Evolutionary conservation across 2,888 invertebrate species (phyloP), one percentile per base, ranked within the genome.

Genomic region (Netelia melanura): DNA sequence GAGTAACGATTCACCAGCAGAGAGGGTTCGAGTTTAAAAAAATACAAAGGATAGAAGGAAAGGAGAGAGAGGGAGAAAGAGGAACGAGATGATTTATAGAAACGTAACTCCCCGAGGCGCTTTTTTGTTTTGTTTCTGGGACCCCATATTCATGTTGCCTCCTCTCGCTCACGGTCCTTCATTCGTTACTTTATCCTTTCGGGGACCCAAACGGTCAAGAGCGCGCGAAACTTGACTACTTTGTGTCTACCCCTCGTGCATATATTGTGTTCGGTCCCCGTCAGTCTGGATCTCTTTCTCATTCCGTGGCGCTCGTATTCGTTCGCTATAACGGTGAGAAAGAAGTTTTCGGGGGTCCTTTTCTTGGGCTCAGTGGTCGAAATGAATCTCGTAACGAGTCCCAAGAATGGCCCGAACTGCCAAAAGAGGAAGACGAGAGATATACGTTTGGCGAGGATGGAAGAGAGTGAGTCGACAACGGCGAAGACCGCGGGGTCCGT

Each of bases 71-170:
- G 89, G 89, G 88, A 89, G 87, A 72, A 89, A 87, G 74, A 90
- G 89, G 90, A 91, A 90, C 88, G 82, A 90, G 89, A 93, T 93
- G 93, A 93, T 93, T 93, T 93, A 93, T 93, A 92, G 93, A 93
- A 93, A 92, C 91, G 90, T 92, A 91, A 91, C 91, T 91, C 89
- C 90, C 90, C 78, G 65, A 62, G 78, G 70, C 82, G 71, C 54
- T 25, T 79, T 79, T 78, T 75, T 52, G 58, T 68, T 75, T 79
- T 70, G 48, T 62, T 64, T 87, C 62, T 48, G 75, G 81, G 62
- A 30, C 67, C 78, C 30, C 68, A 65, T 75, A 75, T 78, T 79
- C 84, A 43, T 56, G 56, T 38, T 9, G 67, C 78, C 67, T 76
- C 77, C 38, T 81, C 81, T 78, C 80, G 23, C 78, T 83, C 64